Base-by-base conservation (phyloP, 2,888 invertebrate species). In the Cryptocheilus praepositus region DNA sequence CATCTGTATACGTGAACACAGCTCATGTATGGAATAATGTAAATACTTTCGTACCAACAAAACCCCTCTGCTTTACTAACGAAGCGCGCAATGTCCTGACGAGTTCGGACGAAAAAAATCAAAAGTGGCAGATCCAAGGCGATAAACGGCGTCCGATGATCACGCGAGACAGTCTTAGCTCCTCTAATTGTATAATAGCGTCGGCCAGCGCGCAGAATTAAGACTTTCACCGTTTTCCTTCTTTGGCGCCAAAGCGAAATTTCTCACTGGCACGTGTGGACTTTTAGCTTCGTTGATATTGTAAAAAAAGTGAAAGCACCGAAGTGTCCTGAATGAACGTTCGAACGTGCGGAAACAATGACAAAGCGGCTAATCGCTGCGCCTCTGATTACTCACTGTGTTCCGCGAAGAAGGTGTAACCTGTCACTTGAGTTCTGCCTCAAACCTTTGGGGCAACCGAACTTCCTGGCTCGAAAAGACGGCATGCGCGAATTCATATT, bases 141-240 rank as follows among this genome's bases (percentile, higher is more conserved):
- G 52, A 52, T 52, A 18, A 15, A 2, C 2, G 22, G 13, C 5
- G 52, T 22, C 21, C 22, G 22, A 52, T 22, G 22, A 11, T 15
- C 52, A 21, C 52, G 15, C 49, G 49, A 7, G 16, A 56, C 21
- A 28, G 15, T 22, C 19, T 8, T 5, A 46, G 16, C 18, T n/a
- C 22, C 55, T 11, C 43, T 44, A 18, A 69, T 62, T n/a, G 49
- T 51, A 55, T 21, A 19, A 22, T 22, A 15, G 54, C 11, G 49
- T 19, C n/a, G 51, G 16, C 49, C 8, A 18, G 25, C 69, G 63
- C 64, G 67, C 63, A 62, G 68, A 67, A 71, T 69, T 68, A 71
- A 64, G 61, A 81, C 82, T 82, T 83, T 83, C 81, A 74, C 82
- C 71, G 70, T 73, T 67, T 75, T 71, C 74, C 65, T 80, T 79